Evolutionary conservation across 2,113 vertebrate species (phyloP).

Genomic region (Zosterops hypoxanthus): DNA sequence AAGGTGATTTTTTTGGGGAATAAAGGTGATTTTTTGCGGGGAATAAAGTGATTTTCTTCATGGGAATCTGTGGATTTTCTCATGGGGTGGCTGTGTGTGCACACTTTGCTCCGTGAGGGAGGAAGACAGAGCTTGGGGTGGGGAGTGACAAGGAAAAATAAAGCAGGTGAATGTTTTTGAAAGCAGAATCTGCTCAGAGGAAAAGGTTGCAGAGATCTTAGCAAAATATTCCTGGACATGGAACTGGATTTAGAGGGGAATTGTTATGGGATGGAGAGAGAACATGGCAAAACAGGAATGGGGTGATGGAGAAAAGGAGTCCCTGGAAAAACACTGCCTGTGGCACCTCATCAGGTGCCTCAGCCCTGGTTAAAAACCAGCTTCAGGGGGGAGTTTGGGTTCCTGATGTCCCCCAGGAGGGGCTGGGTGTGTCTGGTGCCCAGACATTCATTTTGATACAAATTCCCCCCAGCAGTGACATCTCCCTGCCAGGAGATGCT

Average conservation of each 20-base stretch:
- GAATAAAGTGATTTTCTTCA: not conserved
- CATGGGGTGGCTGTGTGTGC: not conserved
- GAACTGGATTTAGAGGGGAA: not conserved
- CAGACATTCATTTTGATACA: accelerated
- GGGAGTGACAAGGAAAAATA: not conserved
- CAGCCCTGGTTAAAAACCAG: not conserved
- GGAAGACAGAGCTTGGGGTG: not conserved
- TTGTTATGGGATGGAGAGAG: not conserved
- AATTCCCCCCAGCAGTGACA: not conserved
- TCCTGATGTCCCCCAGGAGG: not conserved
- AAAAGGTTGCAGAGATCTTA: not conserved
- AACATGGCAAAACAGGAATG: not conserved
- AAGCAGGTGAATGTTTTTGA: not conserved
- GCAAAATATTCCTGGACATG: not conserved
- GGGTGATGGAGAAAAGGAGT: not conserved
- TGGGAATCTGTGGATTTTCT: not conserved
- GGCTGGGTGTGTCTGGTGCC: not conserved
- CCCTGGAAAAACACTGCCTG: not conserved
- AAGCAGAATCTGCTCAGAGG: not conserved
- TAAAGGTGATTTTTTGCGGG: not conserved
- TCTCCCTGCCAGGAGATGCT: not conserved
- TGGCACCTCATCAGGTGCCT: not conserved
- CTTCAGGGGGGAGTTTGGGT: not conserved
- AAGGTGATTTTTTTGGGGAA: not conserved
- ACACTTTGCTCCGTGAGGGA: not conserved